Conservation (phyloP, 2,797 vertebrate genomes). For the Pampus argenteus region DNA sequence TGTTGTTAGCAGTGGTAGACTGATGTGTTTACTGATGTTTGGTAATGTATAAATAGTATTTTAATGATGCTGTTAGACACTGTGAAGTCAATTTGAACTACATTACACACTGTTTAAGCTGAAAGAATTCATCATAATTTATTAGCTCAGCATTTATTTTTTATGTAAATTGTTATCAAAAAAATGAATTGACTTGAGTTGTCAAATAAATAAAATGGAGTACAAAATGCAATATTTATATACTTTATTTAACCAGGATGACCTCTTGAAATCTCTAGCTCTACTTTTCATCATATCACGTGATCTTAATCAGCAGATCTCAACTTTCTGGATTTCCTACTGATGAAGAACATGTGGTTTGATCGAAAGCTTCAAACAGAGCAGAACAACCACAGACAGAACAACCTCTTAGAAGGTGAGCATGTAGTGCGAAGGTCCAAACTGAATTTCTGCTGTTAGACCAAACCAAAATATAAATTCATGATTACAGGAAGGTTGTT, state of each 20-base stretch:
- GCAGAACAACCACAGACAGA: no score
- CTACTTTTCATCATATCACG: no score
- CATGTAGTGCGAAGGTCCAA: no score
- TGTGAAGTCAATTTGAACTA: neutral
- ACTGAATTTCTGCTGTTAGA: no score
- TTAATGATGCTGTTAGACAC: neutral
- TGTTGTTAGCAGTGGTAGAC: neutral
- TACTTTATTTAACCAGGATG: neutral
- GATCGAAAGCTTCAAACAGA: no score
- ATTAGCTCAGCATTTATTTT: neutral
- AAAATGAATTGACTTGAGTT: neutral
- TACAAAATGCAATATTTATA: neutral
- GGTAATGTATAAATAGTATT: neutral
- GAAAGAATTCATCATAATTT: neutral
- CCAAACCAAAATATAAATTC: constrained; percentile 9
- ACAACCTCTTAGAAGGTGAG: no score
- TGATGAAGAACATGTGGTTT: no score
- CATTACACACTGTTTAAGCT: neutral
- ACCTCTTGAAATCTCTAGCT: neutral
- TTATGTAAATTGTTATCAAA: neutral
- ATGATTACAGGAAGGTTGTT: constrained; percentile 20
- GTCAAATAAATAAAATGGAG: neutral
- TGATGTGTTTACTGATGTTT: constrained; percentile 2
- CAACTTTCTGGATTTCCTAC: no score
- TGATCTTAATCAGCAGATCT: no score